Percentiles rank a stretch among this genome's conserved stretches.
Conservation (phyloP, 1,140 invertebrate species). For the Latrodectus geometricus region DNA sequence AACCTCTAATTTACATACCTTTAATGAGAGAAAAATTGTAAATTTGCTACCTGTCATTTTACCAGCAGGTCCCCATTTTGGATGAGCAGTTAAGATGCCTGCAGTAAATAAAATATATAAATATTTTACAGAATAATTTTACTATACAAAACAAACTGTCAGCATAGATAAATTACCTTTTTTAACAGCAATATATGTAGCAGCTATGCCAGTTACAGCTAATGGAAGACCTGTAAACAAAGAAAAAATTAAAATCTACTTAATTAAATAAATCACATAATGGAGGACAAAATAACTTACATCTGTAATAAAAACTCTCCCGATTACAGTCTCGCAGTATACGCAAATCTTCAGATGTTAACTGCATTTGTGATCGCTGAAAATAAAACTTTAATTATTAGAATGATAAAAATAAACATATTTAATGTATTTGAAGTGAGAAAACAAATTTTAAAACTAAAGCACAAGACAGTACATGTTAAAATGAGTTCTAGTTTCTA, state of each 20-base stretch:
- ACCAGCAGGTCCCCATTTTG: slow-evolving; percentile 26
- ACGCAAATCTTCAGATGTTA: slow-evolving; percentile 7
- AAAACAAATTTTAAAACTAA: too few relatives aligned
- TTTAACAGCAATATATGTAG: slow-evolving; percentile 18
- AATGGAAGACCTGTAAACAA: slow-evolving; percentile 31
- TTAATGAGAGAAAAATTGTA: too few relatives aligned
- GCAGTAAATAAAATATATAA: background rate
- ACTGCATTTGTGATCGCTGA: too few relatives aligned
- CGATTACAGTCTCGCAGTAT: slow-evolving; percentile 22
- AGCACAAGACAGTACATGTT: too few relatives aligned
- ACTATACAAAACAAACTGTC: background rate
- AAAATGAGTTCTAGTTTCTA: too few relatives aligned
- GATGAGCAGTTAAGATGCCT: slow-evolving; percentile 48
- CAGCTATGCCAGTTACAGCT: slow-evolving; percentile 25
- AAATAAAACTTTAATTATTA: too few relatives aligned
- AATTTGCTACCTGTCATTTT: slow-evolving; percentile 40
- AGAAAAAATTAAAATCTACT: too few relatives aligned
- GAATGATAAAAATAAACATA: too few relatives aligned
- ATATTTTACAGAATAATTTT: background rate
- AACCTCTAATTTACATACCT: too few relatives aligned
- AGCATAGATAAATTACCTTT: background rate
- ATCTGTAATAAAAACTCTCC: slow-evolving; percentile 46
- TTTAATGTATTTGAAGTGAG: too few relatives aligned
- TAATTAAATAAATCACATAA: too few relatives aligned
- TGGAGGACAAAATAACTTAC: background rate